Conservation (phyloP, 2,888 invertebrate species). For the Drosophila neonasuta region DNA sequence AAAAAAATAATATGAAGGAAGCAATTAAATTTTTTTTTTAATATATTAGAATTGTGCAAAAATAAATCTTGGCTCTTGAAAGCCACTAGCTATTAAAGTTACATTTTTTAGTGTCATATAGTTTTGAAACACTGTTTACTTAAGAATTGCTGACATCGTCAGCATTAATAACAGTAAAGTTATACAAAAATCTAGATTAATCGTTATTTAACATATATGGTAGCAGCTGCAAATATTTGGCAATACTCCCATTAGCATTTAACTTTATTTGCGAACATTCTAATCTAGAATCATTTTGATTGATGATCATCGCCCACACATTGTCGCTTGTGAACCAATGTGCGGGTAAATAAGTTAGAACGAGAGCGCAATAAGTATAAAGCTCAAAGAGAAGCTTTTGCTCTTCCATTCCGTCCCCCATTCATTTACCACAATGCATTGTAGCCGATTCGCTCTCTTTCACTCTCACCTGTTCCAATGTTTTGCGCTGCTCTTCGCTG, state of each 20-base stretch:
- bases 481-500: conserved; percentile 62
- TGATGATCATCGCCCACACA: conserved; percentile 1
- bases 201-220: no score
- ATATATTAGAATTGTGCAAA: no score
- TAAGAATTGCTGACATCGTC: no score
- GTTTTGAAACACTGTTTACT: no score
- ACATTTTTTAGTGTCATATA: no score
- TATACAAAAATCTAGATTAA: no score
- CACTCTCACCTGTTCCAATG: conserved; percentile 64
- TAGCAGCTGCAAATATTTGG: not conserved
- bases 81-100: no score
- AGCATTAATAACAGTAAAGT: no score
- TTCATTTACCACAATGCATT: conserved; percentile 12
- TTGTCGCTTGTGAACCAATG: conserved; percentile 1
- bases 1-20: no score
- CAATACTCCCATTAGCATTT: not conserved
- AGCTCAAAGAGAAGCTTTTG: conserved; percentile 13
- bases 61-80: no score
- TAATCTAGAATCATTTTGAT: not conserved
- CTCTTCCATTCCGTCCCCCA: conserved; percentile 50
- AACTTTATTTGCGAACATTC: not conserved
- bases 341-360: not conserved
- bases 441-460: not conserved
- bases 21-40: no score
- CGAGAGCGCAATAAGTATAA: not conserved